Evolutionary conservation across 1,140 invertebrate genomes (phyloP), one percentile per base, ranked within the genome.

Genomic region (Harlomillsia oculata): DNA sequence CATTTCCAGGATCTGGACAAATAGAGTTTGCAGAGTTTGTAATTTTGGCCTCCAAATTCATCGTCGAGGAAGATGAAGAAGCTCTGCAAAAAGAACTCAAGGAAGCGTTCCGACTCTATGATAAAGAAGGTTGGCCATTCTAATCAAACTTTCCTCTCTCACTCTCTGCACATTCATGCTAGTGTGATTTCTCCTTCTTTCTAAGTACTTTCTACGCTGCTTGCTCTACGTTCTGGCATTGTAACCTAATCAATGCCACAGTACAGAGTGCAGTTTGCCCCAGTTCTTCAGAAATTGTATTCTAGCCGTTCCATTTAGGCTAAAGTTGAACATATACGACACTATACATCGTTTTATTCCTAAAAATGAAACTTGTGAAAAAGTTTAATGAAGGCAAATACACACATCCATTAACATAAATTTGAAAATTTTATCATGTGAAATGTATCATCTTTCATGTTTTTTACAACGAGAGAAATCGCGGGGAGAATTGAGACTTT

Each of bases 51-150:
- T 63, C 60, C 16, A 63, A 63, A 28, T 63, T 63, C 39, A 63
- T 63, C 25, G 56, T 76, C 20, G 79, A 81, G 57, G 84, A 87
- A 72, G 78, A 80, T 25, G 83, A 84, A 56, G 87, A 88, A 68
- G 84, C 84, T 3, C 74, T 87, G 30, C 82, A 86, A 66, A 82
- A 83, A 53, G 82, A 84, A 69, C 69, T 84, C 2, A 84, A 84
- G 67, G 82, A 84, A 70, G 83, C 82, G 34, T 84, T 85, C 70
- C 75, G 83, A 61, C 73, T 84, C 1, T 85, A 83, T 63, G 82
- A 84, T 67, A 84, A 83, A 74, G 81, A 81, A 72, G 80, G 79
- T 79, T 70, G 68, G 60, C 26, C 8, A 16, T 48, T 26, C 39
- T 30, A 32, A 6, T 25, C 25, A 34, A 14, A 14, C 20, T 41